A percentile compares a stretch with the other conserved stretches of the same genome.
Conservation (phyloP, 2,797 vertebrate genomes). For the Sebastolobus alascanus region DNA sequence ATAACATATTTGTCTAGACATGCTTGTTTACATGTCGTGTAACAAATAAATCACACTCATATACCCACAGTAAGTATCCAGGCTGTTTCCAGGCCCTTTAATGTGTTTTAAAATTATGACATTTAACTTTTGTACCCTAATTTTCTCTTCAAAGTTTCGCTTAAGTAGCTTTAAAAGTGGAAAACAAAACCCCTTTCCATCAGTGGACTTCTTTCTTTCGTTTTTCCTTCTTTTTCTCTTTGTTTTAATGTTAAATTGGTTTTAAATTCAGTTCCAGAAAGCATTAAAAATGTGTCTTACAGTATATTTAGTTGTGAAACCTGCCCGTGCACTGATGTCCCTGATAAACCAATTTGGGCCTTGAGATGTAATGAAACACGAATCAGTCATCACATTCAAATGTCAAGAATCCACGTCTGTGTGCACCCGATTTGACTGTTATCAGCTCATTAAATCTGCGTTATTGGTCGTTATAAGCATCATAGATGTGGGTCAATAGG, state of each 20-base stretch:
- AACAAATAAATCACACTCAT: conserved; percentile 1
- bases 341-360: too few relatives aligned
- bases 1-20: conserved; percentile 4
- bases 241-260: neutral
- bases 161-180: neutral
- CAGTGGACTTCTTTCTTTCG: neutral
- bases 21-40: conserved; percentile 5
- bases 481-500: too few relatives aligned
- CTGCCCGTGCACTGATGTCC: neutral
- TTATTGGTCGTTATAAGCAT: too few relatives aligned
- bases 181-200: neutral
- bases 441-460: too few relatives aligned
- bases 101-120: neutral
- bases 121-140: neutral
- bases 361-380: neutral
- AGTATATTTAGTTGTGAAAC: neutral
- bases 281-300: neutral
- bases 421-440: neutral
- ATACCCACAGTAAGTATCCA: neutral
- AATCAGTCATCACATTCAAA: neutral
- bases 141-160: neutral
- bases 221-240: neutral
- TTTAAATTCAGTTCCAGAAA: neutral
- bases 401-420: neutral
- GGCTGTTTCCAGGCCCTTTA: neutral